Base-by-base conservation (phyloP, 2,888 invertebrate genomes). In the Aradus depressus region DNA sequence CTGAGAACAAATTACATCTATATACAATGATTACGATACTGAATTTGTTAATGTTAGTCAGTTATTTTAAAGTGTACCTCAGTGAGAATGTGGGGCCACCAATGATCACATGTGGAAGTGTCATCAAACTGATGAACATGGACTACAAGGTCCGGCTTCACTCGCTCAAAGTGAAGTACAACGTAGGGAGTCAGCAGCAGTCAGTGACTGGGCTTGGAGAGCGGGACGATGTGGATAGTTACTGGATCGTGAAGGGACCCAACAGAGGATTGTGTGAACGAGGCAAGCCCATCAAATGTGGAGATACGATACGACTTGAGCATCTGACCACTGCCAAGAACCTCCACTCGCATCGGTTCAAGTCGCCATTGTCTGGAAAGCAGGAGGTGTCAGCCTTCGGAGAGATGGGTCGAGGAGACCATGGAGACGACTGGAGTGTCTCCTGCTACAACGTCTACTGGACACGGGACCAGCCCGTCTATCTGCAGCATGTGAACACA, bases 141-240 rank as follows among this genome's bases (percentile, higher is more conserved):
- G 85, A 89, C 62, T 80, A 86, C 63, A 77, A 78, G 58, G 76
- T 84, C 51, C 75, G 96, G 50, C 73, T 98, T 55, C 98, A 98
- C 69, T 97, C 96, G 0, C 97, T 98, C 65, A 97, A 98, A 71
- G 92, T 98, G 1, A 97, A 97, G 70, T 98, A 98, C 68, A 97
- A 97, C 0, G 90, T 92, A 1, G 98, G 98, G 2, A 96, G 95
- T 63, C 95, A 96, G 0, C 98, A 99, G 67, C 98, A 98, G 71
- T 93, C 93, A 0, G 93, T 97, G 4, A 97, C 96, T 0, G 95
- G 84, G 1, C 85, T 87, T 0, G 87, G 89, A 59, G 72, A 81
- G 1, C 81, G 89, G 59, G 96, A 96, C 66, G 97, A 97, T 68
- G 81, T 88, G 50, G 96, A 89, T 65, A 89, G 89, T 58, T 93